Evolutionary conservation across 2,888 invertebrate genomes (phyloP).

Genomic region (Stenurella melanura): DNA sequence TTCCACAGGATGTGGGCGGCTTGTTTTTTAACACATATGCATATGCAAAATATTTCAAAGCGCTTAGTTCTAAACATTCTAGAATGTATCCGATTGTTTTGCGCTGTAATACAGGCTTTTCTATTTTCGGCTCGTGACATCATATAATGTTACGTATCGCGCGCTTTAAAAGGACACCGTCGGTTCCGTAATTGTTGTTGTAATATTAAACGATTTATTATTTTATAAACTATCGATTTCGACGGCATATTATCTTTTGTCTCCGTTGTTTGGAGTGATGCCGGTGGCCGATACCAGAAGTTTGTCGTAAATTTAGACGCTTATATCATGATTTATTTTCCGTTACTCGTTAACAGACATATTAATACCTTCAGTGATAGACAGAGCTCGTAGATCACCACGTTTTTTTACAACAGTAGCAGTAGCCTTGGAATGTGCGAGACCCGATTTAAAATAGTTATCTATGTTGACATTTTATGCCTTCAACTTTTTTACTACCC

Average conservation of each 20-base stretch:
- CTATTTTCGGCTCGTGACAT: conserved; percentile 43
- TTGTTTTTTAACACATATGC: conserved; percentile 36
- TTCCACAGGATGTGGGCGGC: conserved; percentile 27
- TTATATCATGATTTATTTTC: not conserved
- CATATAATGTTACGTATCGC: conserved; percentile 30
- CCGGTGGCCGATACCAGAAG: too few relatives aligned
- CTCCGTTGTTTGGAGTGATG: not conserved
- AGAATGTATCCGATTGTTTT: conserved; percentile 40
- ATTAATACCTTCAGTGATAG: not conserved
- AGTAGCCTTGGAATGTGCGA: not conserved
- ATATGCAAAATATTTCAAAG: conserved; percentile 36
- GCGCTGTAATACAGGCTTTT: conserved; percentile 31
- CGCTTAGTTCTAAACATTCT: conserved; percentile 34
- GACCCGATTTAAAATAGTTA: not conserved
- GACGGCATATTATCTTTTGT: not conserved
- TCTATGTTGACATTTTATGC: too few relatives aligned
- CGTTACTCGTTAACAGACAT: not conserved
- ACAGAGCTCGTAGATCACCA: not conserved
- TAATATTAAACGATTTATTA: conserved; percentile 31
- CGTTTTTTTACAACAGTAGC: too few relatives aligned
- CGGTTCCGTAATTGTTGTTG: conserved; percentile 32
- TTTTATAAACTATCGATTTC: conserved; percentile 13
- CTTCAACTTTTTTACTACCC: too few relatives aligned
- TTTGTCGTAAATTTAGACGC: not conserved
- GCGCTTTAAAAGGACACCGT: conserved; percentile 38